These are phyloP conservation scores for Myrmecophaga tridactyla DNA, from an alignment of 2,113 vertebrate genomes.

Conservation along the genomic window DNA sequence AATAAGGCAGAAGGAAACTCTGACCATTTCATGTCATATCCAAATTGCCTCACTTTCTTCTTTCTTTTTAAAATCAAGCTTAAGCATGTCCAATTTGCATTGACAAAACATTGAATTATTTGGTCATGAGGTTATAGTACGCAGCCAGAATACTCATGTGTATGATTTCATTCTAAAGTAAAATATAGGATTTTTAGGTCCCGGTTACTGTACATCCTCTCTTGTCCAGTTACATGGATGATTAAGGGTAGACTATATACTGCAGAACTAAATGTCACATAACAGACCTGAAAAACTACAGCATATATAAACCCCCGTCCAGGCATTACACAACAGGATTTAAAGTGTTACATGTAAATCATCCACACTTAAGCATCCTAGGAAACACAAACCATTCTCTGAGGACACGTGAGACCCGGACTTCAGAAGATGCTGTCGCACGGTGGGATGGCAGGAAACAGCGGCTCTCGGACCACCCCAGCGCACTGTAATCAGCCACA, in stretches of 20 bases:
- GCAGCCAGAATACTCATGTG: background rate
- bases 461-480: conserved; percentile 67
- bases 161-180: background rate
- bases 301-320: conserved; percentile 52
- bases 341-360: conserved; percentile 73
- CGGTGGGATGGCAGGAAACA: conserved; percentile 68
- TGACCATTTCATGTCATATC: conserved; percentile 35
- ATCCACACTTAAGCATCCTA: conserved; percentile 66
- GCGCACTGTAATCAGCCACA: conserved; percentile 79
- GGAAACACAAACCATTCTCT: conserved; percentile 74
- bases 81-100: conserved; percentile 41
- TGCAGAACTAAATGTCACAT: conserved; percentile 12
- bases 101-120: conserved; percentile 45
- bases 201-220: background rate
- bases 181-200: background rate
- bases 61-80: conserved; percentile 31
- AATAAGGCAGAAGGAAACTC: conserved; percentile 38
- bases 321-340: conserved; percentile 68
- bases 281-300: conserved; percentile 51
- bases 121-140: background rate
- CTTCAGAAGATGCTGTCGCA: conserved; percentile 75
- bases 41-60: conserved; percentile 11
- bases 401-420: conserved; percentile 69
- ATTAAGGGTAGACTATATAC: background rate
- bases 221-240: background rate